Evolutionary conservation across 2,797 vertebrate species (phyloP), one percentile per base, ranked within the genome.

Genomic region (Sebastes iracundus): DNA sequence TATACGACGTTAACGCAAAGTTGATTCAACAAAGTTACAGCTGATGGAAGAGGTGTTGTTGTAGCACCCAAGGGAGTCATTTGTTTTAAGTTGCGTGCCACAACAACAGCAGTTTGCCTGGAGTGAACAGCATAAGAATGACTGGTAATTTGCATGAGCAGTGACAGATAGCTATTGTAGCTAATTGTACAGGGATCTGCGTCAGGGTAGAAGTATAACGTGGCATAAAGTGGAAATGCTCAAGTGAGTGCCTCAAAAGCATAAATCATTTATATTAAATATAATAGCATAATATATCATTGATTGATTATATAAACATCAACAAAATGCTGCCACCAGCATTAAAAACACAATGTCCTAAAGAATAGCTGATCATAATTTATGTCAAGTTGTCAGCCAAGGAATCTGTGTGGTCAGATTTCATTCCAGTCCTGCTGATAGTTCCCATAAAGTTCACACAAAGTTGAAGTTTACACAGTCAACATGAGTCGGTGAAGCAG

Each of bases 391-490:
- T 7, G 28, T 69, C 35, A 49, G 72, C 22, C 64, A 46, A 49
- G 33, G 42, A 80, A 11, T 61, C 59, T 61, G 52, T 16, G 27
- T 18, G 55, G 46, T 74, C 55, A 53, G 25, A 59, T 22, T 9
- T 30, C 6, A 1, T 33, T 35, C 11, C 53, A 73, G 27, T 10
- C 46, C 56, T 6, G 58, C 53, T n/a, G 35, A 68, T 30, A 14
- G 63, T 46, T 86, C 69, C 68, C 72, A 55, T 46, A 12, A 67
- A 80, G 84, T 80, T 86, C 87, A 78, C 0, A 6, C 79, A 77
- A 11, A 84, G 81, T 81, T 86, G 6, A 75, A 49, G 79, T 79
- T 75, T 49, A 75, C 76, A 75, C 66, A 72, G 58, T 30, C 32
- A 71, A 71, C 60, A n/a, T 62, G 72, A 22, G 60, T 71, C 28